These are phyloP conservation scores for Erpobdella octoculata DNA, from an alignment of 2,888 invertebrate species.

Conservation along the genomic window DNA sequence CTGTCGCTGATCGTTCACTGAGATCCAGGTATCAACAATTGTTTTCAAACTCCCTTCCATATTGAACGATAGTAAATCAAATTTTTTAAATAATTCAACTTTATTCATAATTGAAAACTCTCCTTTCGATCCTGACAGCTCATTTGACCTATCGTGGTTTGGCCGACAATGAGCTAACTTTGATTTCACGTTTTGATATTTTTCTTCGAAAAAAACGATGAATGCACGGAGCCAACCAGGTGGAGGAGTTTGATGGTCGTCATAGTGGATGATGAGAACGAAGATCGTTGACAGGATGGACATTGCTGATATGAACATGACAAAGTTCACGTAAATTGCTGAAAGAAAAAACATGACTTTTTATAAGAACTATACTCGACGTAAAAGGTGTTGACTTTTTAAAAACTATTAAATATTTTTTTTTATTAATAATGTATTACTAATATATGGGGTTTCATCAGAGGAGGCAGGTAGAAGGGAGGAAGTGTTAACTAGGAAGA, in stretches of 20 bases:
- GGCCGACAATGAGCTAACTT: too few relatives aligned
- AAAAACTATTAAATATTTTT: not conserved
- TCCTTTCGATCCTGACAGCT: too few relatives aligned
- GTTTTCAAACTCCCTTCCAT: too few relatives aligned
- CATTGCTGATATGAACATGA: conserved; percentile 1
- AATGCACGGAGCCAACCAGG: conserved; percentile 1
- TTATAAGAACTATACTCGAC: not conserved
- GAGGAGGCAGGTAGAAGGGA: conserved; percentile 1
- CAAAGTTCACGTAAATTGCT: conserved; percentile 19
- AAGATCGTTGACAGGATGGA: conserved; percentile 10
- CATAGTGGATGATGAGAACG: conserved; percentile 20
- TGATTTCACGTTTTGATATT: too few relatives aligned
- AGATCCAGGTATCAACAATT: too few relatives aligned
- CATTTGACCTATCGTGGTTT: too few relatives aligned
- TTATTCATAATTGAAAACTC: too few relatives aligned
- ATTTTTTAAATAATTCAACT: too few relatives aligned
- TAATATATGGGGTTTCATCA: conserved; percentile 7
- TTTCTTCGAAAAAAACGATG: conserved; percentile 30
- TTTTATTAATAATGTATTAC: not conserved
- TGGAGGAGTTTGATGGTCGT: not conserved
- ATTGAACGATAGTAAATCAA: too few relatives aligned
- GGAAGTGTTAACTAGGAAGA: conserved; percentile 12
- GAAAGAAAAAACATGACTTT: not conserved
- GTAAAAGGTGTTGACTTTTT: not conserved
- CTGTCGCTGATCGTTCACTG: too few relatives aligned